Evolutionary conservation across 2,888 invertebrate genomes (phyloP).

Genomic region (Andrena dorsata): DNA sequence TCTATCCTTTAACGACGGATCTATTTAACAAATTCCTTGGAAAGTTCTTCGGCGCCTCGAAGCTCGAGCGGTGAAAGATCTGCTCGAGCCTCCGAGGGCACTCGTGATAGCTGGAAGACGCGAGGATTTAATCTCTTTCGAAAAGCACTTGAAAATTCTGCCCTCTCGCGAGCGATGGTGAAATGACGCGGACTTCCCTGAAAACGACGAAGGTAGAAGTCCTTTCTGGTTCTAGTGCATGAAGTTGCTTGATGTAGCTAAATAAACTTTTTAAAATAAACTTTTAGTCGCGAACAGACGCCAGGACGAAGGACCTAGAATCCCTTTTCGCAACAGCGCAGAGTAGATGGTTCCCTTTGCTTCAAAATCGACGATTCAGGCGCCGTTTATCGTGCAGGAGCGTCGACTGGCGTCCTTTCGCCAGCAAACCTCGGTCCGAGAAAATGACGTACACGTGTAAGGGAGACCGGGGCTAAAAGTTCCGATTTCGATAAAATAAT

Average conservation of each 20-base stretch:
- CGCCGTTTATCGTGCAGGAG: not conserved
- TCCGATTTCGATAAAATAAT: too few species aligned
- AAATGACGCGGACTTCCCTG: not conserved
- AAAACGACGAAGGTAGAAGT: not conserved
- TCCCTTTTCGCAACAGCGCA: constrained; percentile 1
- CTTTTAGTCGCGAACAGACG: constrained; percentile 23
- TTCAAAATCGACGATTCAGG: not conserved
- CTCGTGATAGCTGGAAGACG: not conserved
- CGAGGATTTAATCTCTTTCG: constrained; percentile 1
- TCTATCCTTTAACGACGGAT: not conserved
- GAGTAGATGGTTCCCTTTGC: not conserved
- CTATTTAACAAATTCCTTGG: constrained; percentile 11
- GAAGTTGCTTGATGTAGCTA: too few species aligned
- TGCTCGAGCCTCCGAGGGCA: not conserved
- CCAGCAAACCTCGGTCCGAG: not conserved
- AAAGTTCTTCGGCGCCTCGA: not conserved
- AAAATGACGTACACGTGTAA: not conserved
- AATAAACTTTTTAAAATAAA: constrained; percentile 10
- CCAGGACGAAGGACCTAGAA: not conserved
- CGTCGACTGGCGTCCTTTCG: not conserved
- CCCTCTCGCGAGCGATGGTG: not conserved
- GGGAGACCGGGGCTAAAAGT: too few species aligned
- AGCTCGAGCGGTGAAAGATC: not conserved
- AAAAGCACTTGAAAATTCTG: not conserved
- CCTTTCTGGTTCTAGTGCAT: too few species aligned